Percentiles rank a stretch among this genome's conserved stretches.
phyloP scores from a whole-genome alignment of 1,140 invertebrate species.

The Magallana angulata region DNA sequence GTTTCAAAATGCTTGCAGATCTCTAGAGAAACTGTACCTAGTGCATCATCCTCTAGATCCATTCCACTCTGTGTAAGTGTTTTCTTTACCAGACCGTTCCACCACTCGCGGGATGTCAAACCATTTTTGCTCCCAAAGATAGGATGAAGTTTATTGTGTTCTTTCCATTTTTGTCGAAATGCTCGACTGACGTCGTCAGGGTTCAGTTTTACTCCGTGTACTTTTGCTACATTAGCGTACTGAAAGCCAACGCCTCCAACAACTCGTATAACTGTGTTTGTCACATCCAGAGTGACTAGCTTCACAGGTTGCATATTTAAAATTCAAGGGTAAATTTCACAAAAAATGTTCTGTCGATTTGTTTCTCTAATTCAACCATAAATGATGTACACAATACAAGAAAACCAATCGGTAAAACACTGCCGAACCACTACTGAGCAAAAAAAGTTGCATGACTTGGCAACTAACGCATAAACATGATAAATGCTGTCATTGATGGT shows the following conservation, averaged over 20 bases:
- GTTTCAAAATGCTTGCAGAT: slow-evolving; percentile 82
- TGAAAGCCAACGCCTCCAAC: slow-evolving; percentile 85
- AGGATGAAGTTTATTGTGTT: slow-evolving; percentile 83
- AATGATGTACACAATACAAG: too few species aligned
- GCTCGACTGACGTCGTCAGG: slow-evolving; percentile 82
- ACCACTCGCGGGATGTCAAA: slow-evolving; percentile 90
- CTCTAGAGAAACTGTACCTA: slow-evolving; percentile 82
- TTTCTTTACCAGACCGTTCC: slow-evolving; percentile 85
- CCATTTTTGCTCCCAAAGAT: slow-evolving; percentile 87
- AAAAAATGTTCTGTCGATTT: too few species aligned
- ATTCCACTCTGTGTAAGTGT: slow-evolving; percentile 82
- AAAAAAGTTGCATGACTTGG: too few species aligned
- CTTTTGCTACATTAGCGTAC: slow-evolving; percentile 85
- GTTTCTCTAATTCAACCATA: too few species aligned
- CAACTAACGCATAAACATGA: too few species aligned
- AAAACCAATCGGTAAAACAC: too few species aligned
- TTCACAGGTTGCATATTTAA: slow-evolving; percentile 33
- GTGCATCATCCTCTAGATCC: slow-evolving; percentile 65
- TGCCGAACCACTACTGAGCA: too few species aligned
- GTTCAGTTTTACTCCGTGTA: slow-evolving; percentile 85
- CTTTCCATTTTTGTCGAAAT: slow-evolving; percentile 83
- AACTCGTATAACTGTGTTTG: slow-evolving; percentile 89
- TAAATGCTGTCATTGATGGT: too few species aligned
- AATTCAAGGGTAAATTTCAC: background rate
- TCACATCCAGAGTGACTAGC: slow-evolving; percentile 91